These are phyloP conservation scores for Cryptotis parvus DNA, from an alignment of 2,113 vertebrate species.

Conservation along the genomic window DNA sequence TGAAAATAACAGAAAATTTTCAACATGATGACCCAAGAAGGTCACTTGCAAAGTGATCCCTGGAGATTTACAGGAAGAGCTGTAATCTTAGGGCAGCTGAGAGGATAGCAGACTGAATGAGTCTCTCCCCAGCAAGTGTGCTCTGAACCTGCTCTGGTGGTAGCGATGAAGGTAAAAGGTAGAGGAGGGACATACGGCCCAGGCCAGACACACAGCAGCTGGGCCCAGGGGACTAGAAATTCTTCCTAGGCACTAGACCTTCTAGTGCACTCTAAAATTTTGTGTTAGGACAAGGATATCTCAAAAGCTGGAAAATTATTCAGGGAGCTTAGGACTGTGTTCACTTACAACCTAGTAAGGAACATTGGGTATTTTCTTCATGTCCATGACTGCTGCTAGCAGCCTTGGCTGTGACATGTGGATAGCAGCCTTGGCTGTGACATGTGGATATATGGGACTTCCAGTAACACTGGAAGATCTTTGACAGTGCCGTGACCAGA, in stretches of 20 bases:
- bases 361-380: background rate
- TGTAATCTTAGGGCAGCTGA: background rate
- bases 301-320: background rate
- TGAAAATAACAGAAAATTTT: background rate
- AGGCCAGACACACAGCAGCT: background rate
- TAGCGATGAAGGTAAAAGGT: background rate
- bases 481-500: background rate
- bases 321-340: background rate
- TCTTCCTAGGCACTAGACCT: rapidly evolving
- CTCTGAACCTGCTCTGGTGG: background rate
- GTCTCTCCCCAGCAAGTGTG: background rate
- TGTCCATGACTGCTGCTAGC: background rate
- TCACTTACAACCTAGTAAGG: background rate
- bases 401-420: background rate
- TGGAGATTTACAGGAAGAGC: background rate
- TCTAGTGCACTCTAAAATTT: background rate
- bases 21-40: background rate
- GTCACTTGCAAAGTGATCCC: background rate
- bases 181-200: background rate
- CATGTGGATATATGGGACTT: background rate
- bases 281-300: background rate
- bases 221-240: background rate
- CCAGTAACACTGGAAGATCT: background rate
- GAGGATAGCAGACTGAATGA: background rate
- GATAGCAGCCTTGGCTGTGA: background rate